phyloP scores from a whole-genome alignment of 2,113 vertebrate species.

The Hippocampus zosterae region DNA sequence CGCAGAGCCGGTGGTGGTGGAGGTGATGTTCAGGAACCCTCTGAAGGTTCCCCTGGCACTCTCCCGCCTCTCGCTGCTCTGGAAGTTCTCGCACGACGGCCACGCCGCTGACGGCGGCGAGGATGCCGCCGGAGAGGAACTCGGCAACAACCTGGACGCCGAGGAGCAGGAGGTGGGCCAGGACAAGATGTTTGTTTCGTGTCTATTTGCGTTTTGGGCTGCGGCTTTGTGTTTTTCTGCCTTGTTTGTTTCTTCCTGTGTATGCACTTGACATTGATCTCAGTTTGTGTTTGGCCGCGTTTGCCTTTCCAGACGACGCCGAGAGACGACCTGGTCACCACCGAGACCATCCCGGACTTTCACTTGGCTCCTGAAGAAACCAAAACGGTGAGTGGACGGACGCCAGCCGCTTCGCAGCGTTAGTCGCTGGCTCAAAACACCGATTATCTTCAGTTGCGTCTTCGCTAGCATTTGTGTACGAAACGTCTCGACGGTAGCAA shows the following conservation, averaged over 20 bases:
- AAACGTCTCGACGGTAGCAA: background rate
- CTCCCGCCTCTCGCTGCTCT: conserved; percentile 85
- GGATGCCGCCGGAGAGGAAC: conserved; percentile 51
- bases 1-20: conserved; percentile 89
- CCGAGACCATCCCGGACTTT: conserved; percentile 90
- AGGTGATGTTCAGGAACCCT: conserved; percentile 91
- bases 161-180: conserved; percentile 34
- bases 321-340: conserved; percentile 76
- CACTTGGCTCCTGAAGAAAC: conserved; percentile 86
- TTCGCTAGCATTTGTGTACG: too few relatives aligned
- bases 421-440: background rate
- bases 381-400: conserved; percentile 78
- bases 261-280: too few relatives aligned
- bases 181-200: background rate
- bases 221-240: too few relatives aligned
- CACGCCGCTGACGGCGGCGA: background rate
- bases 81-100: conserved; percentile 77
- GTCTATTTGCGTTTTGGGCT: background rate
- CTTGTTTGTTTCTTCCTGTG: too few relatives aligned
- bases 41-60: conserved; percentile 87
- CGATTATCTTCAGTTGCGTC: too few relatives aligned
- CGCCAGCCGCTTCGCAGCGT: background rate
- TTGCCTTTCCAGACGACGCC: conserved; percentile 61
- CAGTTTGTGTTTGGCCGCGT: background rate
- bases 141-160: conserved; percentile 75